Evolutionary conservation across 2,797 vertebrate species (phyloP), one percentile per base, ranked within the genome.

Genomic region (Fistularia commersonii): DNA sequence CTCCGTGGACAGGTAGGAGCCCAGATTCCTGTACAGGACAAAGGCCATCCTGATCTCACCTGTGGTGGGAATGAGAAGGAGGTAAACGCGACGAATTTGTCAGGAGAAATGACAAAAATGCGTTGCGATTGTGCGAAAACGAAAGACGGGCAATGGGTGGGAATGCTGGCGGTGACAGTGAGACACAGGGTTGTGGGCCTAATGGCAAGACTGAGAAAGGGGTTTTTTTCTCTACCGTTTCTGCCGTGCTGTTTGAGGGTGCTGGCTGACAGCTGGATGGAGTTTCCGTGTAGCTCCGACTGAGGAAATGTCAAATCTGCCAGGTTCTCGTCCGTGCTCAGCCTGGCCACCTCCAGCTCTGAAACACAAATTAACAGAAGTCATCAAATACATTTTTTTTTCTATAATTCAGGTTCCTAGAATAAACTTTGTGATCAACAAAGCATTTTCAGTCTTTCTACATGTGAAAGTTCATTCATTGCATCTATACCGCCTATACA

Each of bases 41-140:
- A 99, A 95, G 43, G 93, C 95, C 86, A 99, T 94, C 74, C 96
- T 90, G 80, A 98, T 99, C 84, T 99, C 97, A 74, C 97, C 97
- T 99, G 77, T 11, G 31, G 52, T 1, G 8, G 43, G 45, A 11
- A 75, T 14, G 41, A 11, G 10, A 39, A 60, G 15, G 44, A 41
- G 7, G 41, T 11, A 41, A 35, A 40, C 9, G 11, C 11, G 10
- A 40, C 7, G 15, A 38, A 7, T n/a, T 9, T 8, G 9, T 8
- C 10, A 41, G 23, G 7, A 35, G 2, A 36, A 36, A 36, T 36
- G 9, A 10, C 2, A 6, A 36, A 8, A 36, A 23, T 23, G 2
- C 4, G 23, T 2, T 23, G 23, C 23, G 23, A 4, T 2, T 23
- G 23, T 23, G 23, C 2, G 35, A 36, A 36, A 36, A 8, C 2